phyloP scores from a whole-genome alignment of 1,140 invertebrate genomes.

The Gonatopus flavifemur region DNA sequence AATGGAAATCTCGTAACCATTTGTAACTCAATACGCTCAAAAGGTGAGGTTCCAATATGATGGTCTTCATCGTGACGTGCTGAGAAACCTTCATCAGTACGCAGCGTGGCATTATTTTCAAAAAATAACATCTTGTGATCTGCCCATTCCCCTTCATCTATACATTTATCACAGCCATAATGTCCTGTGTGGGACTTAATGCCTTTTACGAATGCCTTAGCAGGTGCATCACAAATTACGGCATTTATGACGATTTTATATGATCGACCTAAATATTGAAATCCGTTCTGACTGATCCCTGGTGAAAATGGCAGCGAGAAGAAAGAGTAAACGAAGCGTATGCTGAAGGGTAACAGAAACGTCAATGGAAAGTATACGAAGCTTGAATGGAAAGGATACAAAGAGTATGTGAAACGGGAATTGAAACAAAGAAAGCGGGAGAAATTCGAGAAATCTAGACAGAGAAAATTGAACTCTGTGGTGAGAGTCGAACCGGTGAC shows the following conservation, averaged over 20 bases:
- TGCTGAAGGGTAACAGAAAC: too few species aligned
- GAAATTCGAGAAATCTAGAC: too few species aligned
- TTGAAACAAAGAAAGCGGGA: too few species aligned
- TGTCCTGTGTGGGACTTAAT: neutral
- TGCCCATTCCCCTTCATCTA: neutral
- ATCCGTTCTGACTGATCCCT: too few species aligned
- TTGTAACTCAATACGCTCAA: slow-evolving; percentile 14
- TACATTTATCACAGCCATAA: slow-evolving; percentile 5
- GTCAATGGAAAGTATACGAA: too few species aligned
- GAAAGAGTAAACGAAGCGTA: too few species aligned
- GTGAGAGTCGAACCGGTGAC: too few species aligned
- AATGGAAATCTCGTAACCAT: slow-evolving; percentile 21
- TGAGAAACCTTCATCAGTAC: slow-evolving; percentile 6
- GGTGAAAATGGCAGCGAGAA: too few species aligned
- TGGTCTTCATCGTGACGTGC: neutral
- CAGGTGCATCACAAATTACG: too few species aligned
- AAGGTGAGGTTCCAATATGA: slow-evolving; percentile 5
- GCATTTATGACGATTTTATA: neutral
- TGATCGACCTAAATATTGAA: neutral
- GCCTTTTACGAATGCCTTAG: neutral
- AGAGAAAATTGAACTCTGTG: too few species aligned
- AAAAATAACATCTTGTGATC: neutral
- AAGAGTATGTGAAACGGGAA: too few species aligned
- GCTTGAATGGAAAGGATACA: too few species aligned
- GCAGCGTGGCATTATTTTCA: neutral